These are phyloP conservation scores for Nesidiocoris tenuis DNA, from an alignment of 2,888 invertebrate species.

Conservation along the genomic window DNA sequence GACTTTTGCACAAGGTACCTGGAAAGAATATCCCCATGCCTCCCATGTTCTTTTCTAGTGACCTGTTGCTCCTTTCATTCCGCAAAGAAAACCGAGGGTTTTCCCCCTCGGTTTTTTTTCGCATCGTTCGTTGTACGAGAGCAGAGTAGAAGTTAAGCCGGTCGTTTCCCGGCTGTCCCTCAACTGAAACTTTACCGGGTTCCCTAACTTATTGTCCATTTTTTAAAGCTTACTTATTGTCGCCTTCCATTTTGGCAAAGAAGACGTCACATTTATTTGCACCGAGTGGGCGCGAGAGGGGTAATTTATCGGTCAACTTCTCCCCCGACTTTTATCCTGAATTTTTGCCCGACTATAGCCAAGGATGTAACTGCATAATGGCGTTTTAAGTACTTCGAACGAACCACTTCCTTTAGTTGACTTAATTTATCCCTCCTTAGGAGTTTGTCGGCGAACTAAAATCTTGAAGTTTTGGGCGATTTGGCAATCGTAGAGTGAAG, in stretches of 20 bases:
- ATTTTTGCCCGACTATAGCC: not conserved
- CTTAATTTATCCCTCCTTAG: not conserved
- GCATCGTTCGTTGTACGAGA: not conserved
- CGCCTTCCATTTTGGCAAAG: not conserved
- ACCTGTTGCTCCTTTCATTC: not conserved
- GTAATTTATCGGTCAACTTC: not conserved
- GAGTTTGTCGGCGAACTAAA: no score
- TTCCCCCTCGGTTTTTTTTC: not conserved
- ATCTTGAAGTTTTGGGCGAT: no score
- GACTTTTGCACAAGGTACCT: no score
- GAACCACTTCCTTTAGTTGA: constrained; percentile 3
- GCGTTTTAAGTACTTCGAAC: constrained; percentile 37
- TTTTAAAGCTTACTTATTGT: not conserved
- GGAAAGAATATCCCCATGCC: no score
- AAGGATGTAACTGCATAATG: constrained; percentile 26
- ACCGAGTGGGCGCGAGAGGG: not conserved
- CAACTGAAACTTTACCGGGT: not conserved
- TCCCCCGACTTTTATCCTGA: not conserved
- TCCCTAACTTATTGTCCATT: not conserved
- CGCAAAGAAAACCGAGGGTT: no score
- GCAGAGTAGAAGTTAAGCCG: not conserved
- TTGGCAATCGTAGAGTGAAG: no score
- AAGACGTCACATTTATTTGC: not conserved
- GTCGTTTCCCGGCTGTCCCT: not conserved
- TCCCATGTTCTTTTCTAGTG: no score